Evolutionary conservation across 2,113 vertebrate species (phyloP).

Genomic region (Nannospalax galili): DNA sequence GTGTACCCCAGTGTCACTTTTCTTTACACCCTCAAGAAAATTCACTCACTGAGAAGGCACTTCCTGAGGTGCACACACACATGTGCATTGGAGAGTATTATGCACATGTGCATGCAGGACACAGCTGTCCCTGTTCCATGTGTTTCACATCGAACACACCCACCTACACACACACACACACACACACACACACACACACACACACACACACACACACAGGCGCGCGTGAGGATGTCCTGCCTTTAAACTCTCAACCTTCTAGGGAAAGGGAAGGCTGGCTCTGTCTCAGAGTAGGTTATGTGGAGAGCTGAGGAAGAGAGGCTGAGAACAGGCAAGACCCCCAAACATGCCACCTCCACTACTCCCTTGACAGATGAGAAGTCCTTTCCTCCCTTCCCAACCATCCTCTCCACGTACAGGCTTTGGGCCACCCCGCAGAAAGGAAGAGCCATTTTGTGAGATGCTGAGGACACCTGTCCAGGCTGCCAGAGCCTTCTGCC

Average conservation of each 20-base stretch:
- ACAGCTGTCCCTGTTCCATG: fast-evolving
- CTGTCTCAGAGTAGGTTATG: not conserved
- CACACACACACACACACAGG: no score
- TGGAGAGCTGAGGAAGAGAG: not conserved
- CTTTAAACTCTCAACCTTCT: not conserved
- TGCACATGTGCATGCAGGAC: fast-evolving
- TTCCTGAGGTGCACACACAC: not conserved
- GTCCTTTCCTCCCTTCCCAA: not conserved
- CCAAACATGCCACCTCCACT: not conserved
- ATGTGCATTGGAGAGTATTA: not conserved
- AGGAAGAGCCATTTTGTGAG: not conserved
- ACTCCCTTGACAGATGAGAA: not conserved
- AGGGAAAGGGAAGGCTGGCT: not conserved
- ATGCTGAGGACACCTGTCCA: not conserved
- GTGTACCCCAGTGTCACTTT: not conserved
- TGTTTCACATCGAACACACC: not conserved
- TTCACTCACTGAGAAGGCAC: not conserved
- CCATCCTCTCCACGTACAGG: not conserved
- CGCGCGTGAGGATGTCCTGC: not conserved
- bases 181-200: no score
- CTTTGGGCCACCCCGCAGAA: not conserved
- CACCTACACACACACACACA: no score
- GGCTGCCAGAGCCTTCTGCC: not conserved
- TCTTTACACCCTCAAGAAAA: not conserved
- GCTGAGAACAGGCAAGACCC: not conserved